Evolutionary conservation across 2,797 vertebrate genomes (phyloP), one percentile per base, ranked within the genome.

Genomic region (Enteromius treurensis): DNA sequence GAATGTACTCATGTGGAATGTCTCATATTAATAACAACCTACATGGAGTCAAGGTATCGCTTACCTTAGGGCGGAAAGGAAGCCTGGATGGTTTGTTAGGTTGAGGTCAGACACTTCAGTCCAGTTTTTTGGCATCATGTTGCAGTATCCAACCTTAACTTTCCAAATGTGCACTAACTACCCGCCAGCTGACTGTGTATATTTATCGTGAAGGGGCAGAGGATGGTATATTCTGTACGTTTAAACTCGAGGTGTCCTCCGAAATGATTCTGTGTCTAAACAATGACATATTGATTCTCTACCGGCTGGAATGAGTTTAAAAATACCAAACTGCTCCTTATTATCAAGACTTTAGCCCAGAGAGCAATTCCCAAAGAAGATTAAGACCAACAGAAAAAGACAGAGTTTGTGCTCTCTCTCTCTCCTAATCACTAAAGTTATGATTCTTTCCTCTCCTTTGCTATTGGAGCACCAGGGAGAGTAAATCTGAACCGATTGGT

Each of bases 401-500:
- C 85, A 77, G 86, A 84, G 81, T 23, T 85, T 77, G 88, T 91
- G 88, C 90, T 89, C 88, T 89, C 64, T 89, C 64, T 88, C 64
- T 88, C 80, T 81, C 80, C 45, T 29, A 58, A 42, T 82, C 80
- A 87, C 81, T 84, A 88, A 85, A 87, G 49, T 84, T 70, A 84
- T 65, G 85, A 92, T 90, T 83, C 88, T 91, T 92, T 90, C 88
- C 90, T 91, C 87, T 91, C 86, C 84, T 75, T 86, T 87, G 81
- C 80, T 90, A 91, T 89, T 88, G 92, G 92, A 94, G 92, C 90
- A 86, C 92, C 94, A 93, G 91, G 91, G 91, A 94, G 92, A 90
- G 90, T 93, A 91, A 87, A 93, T 93, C 92, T 94, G 93, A 89
- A 91, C 92, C 88, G 83, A 92, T 86, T 94, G 94, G 94, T 95